Evolutionary conservation across 2,888 invertebrate genomes (phyloP), one percentile per base, ranked within the genome.

Genomic region (Microctonus aethiopoides): DNA sequence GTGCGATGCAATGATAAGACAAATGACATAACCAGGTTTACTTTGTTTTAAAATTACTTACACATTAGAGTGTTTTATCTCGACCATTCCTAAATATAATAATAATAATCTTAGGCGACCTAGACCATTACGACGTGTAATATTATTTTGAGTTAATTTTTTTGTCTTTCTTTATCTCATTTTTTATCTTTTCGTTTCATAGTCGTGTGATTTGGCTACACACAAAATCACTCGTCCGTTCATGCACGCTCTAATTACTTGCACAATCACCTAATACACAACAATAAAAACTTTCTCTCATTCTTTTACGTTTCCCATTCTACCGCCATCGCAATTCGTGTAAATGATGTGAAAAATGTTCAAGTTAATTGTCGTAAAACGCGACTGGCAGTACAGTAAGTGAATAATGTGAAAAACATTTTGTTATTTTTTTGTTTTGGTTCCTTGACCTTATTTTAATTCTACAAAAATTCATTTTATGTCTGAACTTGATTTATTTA

Each of bases 351-450:
- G 77, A 77, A 78, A 79, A 78, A 78, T 74, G 72, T 76, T 74
- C 75, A 75, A 78, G 68, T 79, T 76, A 71, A 71, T 71, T 78
- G 83, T 81, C 81, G 80, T 74, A 75, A 70, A 69, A 78, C 71
- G 77, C 80, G 79, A 83, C 80, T 84, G 84, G 83, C 84, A 84
- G 84, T 83, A 84, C 76, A 74, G 79, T 75, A 69, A 77, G 71
- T 77, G 75, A 75, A 75, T 73, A 67, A 75, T 67, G 41, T 76
- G 73, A 74, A 62, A 67, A 69, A 64, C 57, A 54, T 70, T 72
- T 65, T 61, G n/a, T n/a, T n/a, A n/a, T n/a, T n/a, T n/a, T n/a
- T n/a, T n/a, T n/a, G n/a, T 62, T 66, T 66, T 61, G 36, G 34
- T 52, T 22, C 39, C 24, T 62, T 67, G 36, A 29, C 51, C 36